phyloP scores from a whole-genome alignment of 2,797 vertebrate species.

The Intellagama lesueurii region DNA sequence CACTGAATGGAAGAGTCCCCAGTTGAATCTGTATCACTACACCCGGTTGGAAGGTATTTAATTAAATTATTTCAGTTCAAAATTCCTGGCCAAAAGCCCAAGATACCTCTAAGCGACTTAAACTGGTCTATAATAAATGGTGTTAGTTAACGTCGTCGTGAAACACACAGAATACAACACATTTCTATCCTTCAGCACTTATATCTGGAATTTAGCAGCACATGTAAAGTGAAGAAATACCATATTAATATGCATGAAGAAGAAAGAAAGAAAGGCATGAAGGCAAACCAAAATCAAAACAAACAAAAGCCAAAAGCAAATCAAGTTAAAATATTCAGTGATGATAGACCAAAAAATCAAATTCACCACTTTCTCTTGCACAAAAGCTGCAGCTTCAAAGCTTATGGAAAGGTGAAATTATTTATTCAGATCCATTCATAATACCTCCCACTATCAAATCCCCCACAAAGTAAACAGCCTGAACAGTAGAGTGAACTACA shows the following conservation, averaged over 20 bases:
- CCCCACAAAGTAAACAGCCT: conserved; percentile 26
- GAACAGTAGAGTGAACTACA: background rate
- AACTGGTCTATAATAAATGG: conserved; percentile 65
- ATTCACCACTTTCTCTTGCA: conserved; percentile 6
- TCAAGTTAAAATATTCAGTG: conserved; percentile 23
- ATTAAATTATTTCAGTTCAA: conserved; percentile 60
- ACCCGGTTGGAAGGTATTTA: conserved; percentile 26
- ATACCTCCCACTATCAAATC: conserved; percentile 45
- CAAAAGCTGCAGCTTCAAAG: conserved; percentile 36
- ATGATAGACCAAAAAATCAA: conserved; percentile 16
- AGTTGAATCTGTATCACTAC: background rate
- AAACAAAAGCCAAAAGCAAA: background rate
- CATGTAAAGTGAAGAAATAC: background rate
- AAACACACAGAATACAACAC: conserved; percentile 59
- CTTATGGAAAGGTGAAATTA: conserved; percentile 43
- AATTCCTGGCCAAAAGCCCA: conserved; percentile 64
- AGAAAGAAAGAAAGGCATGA: background rate
- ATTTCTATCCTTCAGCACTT: conserved; percentile 61
- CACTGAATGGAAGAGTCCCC: background rate
- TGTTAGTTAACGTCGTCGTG: conserved; percentile 65
- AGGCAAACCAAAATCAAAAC: background rate
- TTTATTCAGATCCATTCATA: conserved; percentile 62
- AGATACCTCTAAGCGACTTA: conserved; percentile 66
- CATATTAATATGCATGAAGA: background rate
- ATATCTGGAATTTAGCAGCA: background rate